Conservation (phyloP, 2,888 invertebrate species). For the Pyrocoelia pectoralis region DNA sequence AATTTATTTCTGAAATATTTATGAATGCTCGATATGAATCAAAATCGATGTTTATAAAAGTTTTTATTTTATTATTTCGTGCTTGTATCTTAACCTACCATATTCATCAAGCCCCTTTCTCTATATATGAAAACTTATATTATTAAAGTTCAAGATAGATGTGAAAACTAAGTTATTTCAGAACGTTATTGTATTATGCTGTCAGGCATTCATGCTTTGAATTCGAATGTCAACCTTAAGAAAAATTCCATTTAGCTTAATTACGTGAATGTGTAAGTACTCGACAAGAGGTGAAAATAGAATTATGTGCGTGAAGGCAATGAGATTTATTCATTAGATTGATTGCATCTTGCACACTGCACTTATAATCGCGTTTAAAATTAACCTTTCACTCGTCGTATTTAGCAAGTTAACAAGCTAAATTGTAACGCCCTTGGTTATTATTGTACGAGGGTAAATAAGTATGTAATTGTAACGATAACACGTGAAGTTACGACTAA, state of each 20-base stretch:
- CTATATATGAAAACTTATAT: background rate
- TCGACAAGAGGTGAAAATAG: background rate
- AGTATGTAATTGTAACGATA: too few relatives aligned
- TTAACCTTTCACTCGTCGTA: conserved; percentile 4
- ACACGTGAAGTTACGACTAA: too few relatives aligned
- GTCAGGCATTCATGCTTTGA: background rate
- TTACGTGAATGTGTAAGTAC: too few relatives aligned
- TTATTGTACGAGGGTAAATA: too few relatives aligned
- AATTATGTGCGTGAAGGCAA: background rate
- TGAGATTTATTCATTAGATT: background rate
- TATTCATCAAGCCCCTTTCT: background rate
- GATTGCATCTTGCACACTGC: background rate
- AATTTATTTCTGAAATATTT: conserved; percentile 17
- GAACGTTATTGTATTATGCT: background rate
- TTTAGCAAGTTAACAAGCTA: background rate
- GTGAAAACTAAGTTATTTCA: background rate
- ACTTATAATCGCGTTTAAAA: conserved; percentile 6
- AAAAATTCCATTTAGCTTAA: too few relatives aligned
- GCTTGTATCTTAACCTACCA: background rate
- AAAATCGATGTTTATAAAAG: conserved; percentile 15
- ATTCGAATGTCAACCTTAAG: too few relatives aligned
- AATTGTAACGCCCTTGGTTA: too few relatives aligned
- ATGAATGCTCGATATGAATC: conserved; percentile 16
- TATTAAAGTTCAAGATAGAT: background rate
- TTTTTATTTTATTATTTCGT: conserved; percentile 2